Conservation (phyloP, 2,797 vertebrate species). For the Sparus aurata region DNA sequence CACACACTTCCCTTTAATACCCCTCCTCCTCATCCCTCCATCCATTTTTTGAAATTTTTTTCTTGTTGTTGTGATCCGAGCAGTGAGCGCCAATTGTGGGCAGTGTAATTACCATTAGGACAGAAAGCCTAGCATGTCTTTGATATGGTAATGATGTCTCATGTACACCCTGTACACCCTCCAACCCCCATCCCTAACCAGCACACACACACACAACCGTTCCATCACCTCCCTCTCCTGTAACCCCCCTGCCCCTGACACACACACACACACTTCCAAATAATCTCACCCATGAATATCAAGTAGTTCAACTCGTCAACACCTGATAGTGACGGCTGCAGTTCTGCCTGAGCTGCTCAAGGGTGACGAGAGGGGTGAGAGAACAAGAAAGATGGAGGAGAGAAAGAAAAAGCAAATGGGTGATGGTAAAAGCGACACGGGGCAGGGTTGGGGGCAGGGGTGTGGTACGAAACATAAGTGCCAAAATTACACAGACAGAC, state of each 20-base stretch:
- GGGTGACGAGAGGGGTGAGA: conserved; percentile 49
- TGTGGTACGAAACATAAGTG: conserved; percentile 57
- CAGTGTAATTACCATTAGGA: conserved; percentile 97
- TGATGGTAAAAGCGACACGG: conserved; percentile 28
- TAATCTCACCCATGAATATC: conserved; percentile 92
- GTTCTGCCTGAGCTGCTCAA: conserved; percentile 43
- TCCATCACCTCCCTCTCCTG: conserved; percentile 53
- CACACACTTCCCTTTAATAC: conserved; percentile 72
- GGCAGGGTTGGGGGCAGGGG: conserved; percentile 53
- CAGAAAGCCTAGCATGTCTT: conserved; percentile 92
- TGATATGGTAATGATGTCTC: conserved; percentile 98
- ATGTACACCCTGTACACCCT: conserved; percentile 81
- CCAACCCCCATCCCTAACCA: conserved; percentile 60
- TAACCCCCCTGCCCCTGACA: conserved; percentile 76
- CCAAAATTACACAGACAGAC: conserved; percentile 59
- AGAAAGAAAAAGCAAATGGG: conserved; percentile 35
- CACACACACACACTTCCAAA: conserved; percentile 67
- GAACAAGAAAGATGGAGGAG: conserved; percentile 25
- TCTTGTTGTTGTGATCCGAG: conserved; percentile 93
- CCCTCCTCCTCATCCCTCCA: conserved; percentile 76
- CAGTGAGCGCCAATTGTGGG: conserved; percentile 94
- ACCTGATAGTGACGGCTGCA: conserved; percentile 87
- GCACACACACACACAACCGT: conserved; percentile 40
- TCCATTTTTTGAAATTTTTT: conserved; percentile 72
- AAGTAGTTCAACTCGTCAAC: conserved; percentile 89